Conservation (phyloP, 2,797 vertebrate species). For the Rhynchotus rufescens region DNA sequence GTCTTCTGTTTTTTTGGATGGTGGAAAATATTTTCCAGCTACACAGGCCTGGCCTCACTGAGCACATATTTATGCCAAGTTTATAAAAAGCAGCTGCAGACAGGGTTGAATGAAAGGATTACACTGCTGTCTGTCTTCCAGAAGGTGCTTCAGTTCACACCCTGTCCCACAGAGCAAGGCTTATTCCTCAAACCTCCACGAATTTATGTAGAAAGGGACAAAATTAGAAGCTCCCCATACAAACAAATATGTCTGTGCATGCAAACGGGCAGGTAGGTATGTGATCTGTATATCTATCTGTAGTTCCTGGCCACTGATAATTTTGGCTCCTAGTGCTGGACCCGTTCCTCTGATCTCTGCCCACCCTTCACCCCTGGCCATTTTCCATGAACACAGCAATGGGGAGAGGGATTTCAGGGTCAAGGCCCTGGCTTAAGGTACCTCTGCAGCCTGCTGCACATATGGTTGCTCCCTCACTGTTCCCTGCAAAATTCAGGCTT, state of each 20-base stretch:
- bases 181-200: constrained; percentile 18
- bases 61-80: constrained; percentile 80
- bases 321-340: fast-evolving
- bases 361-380: neutral
- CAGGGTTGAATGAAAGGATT: constrained; percentile 86
- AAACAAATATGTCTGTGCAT: neutral
- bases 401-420: neutral
- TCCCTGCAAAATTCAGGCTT: constrained; percentile 25
- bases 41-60: constrained; percentile 83
- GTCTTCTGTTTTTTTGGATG: constrained; percentile 78
- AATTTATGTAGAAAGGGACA: neutral
- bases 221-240: neutral
- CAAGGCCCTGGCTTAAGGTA: fast-evolving
- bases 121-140: constrained; percentile 86
- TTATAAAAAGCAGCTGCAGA: constrained; percentile 89
- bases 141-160: constrained; percentile 76
- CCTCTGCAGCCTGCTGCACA: neutral
- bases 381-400: neutral
- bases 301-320: neutral
- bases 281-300: neutral
- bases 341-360: neutral
- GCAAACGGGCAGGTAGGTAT: fast-evolving
- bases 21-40: constrained; percentile 88
- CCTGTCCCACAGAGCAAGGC: constrained; percentile 49
- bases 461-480: neutral